phyloP scores from a whole-genome alignment of 2,888 invertebrate genomes.

The Epistrophella euchroma region DNA sequence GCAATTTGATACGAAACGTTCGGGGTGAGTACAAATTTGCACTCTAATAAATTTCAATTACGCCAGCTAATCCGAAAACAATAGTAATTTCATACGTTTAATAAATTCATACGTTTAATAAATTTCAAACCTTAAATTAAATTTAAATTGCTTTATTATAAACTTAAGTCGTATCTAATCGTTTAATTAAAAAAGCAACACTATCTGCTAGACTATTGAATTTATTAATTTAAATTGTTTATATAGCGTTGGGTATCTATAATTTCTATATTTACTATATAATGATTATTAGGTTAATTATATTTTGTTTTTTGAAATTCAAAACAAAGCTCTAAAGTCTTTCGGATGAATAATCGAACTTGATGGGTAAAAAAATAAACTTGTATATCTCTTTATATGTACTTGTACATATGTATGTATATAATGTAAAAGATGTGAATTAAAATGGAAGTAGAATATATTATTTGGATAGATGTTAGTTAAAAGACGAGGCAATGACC shows the following conservation, averaged over 20 bases:
- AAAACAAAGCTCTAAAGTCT: slow-evolving; percentile 15
- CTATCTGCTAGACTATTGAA: not conserved
- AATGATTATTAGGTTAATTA: slow-evolving; percentile 43
- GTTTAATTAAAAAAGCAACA: not conserved
- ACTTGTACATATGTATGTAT: too few relatives aligned
- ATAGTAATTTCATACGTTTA: too few relatives aligned
- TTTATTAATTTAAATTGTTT: slow-evolving; percentile 57
- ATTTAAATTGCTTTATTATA: too few relatives aligned
- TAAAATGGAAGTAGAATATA: slow-evolving; percentile 1
- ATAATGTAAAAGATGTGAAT: not conserved
- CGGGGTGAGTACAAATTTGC: too few relatives aligned
- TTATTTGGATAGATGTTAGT: not conserved
- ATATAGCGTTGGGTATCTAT: slow-evolving; percentile 6
- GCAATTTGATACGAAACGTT: too few relatives aligned
- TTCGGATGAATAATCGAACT: slow-evolving; percentile 61
- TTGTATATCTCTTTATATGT: not conserved
- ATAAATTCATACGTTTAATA: too few relatives aligned
- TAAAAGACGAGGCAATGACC: slow-evolving; percentile 58
- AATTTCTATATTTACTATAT: not conserved
- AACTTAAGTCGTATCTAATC: not conserved
- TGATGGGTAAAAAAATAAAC: slow-evolving; percentile 39
- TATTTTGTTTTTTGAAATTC: not conserved
- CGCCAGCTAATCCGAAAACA: too few relatives aligned
- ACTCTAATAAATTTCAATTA: too few relatives aligned
- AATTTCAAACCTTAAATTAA: too few relatives aligned